These are phyloP conservation scores for Thera obeliscata DNA, from an alignment of 2,888 invertebrate genomes.

Conservation along the genomic window DNA sequence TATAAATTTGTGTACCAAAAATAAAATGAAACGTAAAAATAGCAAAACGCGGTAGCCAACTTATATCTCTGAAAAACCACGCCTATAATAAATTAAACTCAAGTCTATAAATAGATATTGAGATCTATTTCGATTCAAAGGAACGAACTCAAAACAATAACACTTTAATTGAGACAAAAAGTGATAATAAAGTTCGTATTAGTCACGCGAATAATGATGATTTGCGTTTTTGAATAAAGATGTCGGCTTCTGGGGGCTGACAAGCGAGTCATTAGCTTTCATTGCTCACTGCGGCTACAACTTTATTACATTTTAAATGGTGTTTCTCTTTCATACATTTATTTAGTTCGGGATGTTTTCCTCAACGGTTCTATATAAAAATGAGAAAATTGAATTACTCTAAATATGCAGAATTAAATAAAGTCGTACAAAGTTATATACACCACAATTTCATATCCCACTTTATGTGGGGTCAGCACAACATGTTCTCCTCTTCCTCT, in stretches of 20 bases:
- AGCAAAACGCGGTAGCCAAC: background rate
- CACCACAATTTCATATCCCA: too few species aligned
- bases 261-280: conserved; percentile 28
- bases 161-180: conserved; percentile 33
- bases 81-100: background rate
- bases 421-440: background rate
- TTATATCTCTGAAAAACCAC: background rate
- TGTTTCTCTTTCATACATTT: conserved; percentile 2
- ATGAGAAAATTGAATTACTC: background rate
- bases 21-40: background rate
- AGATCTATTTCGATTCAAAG: conserved; percentile 22
- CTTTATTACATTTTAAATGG: conserved; percentile 20
- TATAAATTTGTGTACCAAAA: too few species aligned
- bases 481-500: too few species aligned
- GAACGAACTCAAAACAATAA: conserved; percentile 23
- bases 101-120: conserved; percentile 9
- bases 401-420: background rate
- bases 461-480: too few species aligned
- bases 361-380: background rate
- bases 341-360: conserved; percentile 4
- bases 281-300: conserved; percentile 25
- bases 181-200: conserved; percentile 48
- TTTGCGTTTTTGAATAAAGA: conserved; percentile 55
- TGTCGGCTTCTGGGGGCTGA: conserved; percentile 47
- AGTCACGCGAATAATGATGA: conserved; percentile 53